A percentile compares a stretch with the other conserved stretches of the same genome.
phyloP scores from a whole-genome alignment of 1,140 invertebrate species.

The Sipha flava region DNA sequence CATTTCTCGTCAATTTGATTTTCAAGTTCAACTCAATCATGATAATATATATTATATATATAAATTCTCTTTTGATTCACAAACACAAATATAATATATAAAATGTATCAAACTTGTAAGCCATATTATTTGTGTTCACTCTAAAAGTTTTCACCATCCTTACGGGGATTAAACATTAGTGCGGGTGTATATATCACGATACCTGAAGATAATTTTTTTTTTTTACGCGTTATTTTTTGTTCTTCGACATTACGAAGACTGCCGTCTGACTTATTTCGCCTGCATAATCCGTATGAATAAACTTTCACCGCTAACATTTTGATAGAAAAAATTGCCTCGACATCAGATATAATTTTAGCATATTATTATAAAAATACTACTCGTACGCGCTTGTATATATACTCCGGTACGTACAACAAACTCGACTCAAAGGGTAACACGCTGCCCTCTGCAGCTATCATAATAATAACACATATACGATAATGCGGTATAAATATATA shows the following conservation, averaged over 20 bases:
- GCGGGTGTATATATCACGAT: too few relatives aligned
- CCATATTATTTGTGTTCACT: not conserved
- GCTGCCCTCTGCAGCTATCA: not conserved
- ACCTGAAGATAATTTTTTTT: too few relatives aligned
- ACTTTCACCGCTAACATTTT: not conserved
- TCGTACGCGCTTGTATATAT: too few relatives aligned
- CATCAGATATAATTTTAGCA: not conserved
- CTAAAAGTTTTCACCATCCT: not conserved
- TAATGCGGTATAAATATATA: too few relatives aligned
- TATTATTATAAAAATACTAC: too few relatives aligned
- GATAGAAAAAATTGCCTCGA: not conserved
- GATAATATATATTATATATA: not conserved
- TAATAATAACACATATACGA: slow-evolving; percentile 4
- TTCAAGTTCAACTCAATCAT: not conserved
- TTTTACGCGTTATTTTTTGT: not conserved
- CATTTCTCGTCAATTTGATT: not conserved
- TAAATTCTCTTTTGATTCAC: not conserved
- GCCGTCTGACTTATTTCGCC: not conserved
- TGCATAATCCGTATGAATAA: not conserved
- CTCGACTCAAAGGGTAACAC: not conserved
- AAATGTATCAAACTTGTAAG: not conserved
- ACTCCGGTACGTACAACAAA: too few relatives aligned
- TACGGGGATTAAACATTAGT: not conserved
- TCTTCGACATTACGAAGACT: not conserved
- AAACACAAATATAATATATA: not conserved